A percentile compares a stretch with the other conserved stretches of the same genome.
phyloP scores from a whole-genome alignment of 1,140 invertebrate genomes.

The Rhyacophila brunnea region DNA sequence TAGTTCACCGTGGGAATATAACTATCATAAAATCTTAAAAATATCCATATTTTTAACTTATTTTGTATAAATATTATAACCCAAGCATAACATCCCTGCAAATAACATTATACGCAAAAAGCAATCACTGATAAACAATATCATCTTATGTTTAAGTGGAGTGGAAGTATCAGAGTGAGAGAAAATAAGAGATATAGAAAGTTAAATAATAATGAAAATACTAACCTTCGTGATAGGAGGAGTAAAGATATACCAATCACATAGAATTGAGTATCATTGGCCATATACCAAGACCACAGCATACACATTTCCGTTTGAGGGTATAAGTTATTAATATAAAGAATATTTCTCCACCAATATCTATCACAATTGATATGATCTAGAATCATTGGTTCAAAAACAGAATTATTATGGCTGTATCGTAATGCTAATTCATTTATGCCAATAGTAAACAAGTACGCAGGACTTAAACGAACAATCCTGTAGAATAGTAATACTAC shows the following conservation, averaged over 20 bases:
- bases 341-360: slow-evolving; percentile 80
- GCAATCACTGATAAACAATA: background rate
- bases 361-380: slow-evolving; percentile 73
- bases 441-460: slow-evolving; percentile 76
- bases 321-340: slow-evolving; percentile 80
- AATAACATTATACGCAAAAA: too few species aligned
- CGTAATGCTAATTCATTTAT: slow-evolving; percentile 70
- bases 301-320: slow-evolving; percentile 80
- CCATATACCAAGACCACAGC: slow-evolving; percentile 90
- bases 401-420: slow-evolving; percentile 64
- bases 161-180: background rate
- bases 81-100: too few species aligned
- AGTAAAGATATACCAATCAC: slow-evolving; percentile 71
- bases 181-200: background rate
- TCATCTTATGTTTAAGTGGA: too few species aligned
- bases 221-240: slow-evolving; percentile 73
- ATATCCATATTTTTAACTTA: too few species aligned
- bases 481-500: slow-evolving; percentile 38
- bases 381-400: slow-evolving; percentile 71
- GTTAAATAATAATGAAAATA: background rate
- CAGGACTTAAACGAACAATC: slow-evolving; percentile 74
- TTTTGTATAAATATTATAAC: too few species aligned
- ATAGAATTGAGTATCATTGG: slow-evolving; percentile 89
- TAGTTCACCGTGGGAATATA: too few species aligned
- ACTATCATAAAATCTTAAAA: too few species aligned